Percentiles rank a stretch among this genome's conserved stretches.
Evolutionary conservation across 2,888 invertebrate species (phyloP).

Genomic region (Eupithecia centaureata): DNA sequence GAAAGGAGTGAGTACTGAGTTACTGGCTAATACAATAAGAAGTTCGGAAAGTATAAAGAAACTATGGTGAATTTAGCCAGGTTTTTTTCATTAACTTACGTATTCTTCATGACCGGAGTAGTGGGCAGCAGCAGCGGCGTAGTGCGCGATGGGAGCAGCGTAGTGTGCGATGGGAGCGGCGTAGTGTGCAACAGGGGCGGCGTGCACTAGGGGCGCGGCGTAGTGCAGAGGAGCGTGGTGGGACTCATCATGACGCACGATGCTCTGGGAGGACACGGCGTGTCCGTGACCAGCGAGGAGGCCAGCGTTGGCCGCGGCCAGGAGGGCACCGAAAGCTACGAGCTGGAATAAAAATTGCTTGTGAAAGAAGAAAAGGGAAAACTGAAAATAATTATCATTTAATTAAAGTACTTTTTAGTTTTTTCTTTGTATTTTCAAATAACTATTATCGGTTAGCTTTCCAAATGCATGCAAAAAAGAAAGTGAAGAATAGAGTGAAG

Average conservation of each 20-base stretch:
- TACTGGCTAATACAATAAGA: neutral
- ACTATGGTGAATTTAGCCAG: neutral
- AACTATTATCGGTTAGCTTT: no score
- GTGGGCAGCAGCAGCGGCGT: conserved; percentile 47
- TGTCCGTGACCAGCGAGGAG: conserved; percentile 55
- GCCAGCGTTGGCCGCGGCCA: conserved; percentile 76
- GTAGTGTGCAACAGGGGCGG: conserved; percentile 47
- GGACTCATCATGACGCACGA: conserved; percentile 67
- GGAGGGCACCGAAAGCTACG: conserved; percentile 65
- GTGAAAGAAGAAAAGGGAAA: neutral
- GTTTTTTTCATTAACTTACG: conserved; percentile 39
- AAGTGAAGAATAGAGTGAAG: no score
- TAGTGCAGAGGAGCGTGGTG: conserved; percentile 46
- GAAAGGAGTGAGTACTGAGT: neutral
- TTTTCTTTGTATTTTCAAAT: neutral
- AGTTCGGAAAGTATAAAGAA: neutral
- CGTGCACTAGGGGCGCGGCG: conserved; percentile 45
- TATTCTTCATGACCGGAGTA: conserved; percentile 53
- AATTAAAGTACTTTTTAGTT: no score
- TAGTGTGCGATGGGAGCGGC: conserved; percentile 52
- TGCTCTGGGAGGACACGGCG: conserved; percentile 68
- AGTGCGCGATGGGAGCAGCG: conserved; percentile 51
- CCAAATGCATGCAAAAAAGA: no score
- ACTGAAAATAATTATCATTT: neutral
- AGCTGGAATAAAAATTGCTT: conserved; percentile 56